Evolutionary conservation across 1,140 invertebrate species (phyloP).

Genomic region (Oedothorax gibbosus): DNA sequence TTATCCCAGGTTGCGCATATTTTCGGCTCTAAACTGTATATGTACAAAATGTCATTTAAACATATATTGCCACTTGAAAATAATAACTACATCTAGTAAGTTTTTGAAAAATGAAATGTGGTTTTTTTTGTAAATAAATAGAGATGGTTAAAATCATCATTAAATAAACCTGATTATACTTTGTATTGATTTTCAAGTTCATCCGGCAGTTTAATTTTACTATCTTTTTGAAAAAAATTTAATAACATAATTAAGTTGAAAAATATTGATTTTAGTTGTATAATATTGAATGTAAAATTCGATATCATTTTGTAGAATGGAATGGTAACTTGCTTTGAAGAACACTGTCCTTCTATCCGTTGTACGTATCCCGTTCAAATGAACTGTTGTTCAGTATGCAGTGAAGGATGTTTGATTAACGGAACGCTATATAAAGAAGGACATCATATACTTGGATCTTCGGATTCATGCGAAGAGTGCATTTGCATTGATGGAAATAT

Average conservation of each 20-base stretch:
- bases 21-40: no score
- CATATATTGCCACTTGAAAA: no score
- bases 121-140: no score
- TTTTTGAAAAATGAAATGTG: no score
- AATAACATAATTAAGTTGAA: no score
- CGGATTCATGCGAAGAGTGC: slow-evolving; percentile 43
- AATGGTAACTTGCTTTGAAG: slow-evolving; percentile 33
- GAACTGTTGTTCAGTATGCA: slow-evolving; percentile 26
- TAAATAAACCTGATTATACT: no score
- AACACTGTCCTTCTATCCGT: slow-evolving; percentile 16
- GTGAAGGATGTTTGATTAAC: slow-evolving; percentile 17
- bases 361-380: slow-evolving; percentile 43
- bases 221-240: not conserved
- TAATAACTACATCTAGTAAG: no score
- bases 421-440: slow-evolving; percentile 11
- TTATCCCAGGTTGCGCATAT: no score
- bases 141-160: no score
- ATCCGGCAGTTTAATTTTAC: no score
- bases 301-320: slow-evolving; percentile 27
- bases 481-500: slow-evolving; percentile 39
- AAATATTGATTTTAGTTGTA: not conserved
- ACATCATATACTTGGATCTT: slow-evolving; percentile 10
- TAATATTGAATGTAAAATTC: not conserved
- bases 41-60: no score
- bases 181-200: no score